phyloP scores from a whole-genome alignment of 2,888 invertebrate genomes.

The Priapulus caudatus region DNA sequence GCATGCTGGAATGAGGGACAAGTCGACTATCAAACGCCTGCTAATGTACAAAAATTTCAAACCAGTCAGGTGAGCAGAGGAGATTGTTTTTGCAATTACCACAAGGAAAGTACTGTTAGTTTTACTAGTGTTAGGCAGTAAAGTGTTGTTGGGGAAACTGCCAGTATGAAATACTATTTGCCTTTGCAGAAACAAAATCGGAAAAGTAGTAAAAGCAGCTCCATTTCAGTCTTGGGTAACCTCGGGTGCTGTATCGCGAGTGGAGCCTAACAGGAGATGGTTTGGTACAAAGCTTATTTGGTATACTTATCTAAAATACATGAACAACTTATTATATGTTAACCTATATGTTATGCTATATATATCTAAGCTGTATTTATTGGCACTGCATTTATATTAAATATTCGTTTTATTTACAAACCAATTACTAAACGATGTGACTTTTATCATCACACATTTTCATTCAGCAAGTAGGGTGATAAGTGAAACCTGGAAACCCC shows the following conservation, averaged over 20 bases:
- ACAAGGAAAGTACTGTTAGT: too few relatives aligned
- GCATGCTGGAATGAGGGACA: constrained; percentile 74
- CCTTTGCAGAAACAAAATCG: too few relatives aligned
- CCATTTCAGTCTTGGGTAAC: constrained; percentile 83
- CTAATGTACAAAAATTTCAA: constrained; percentile 98
- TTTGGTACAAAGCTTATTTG: constrained; percentile 53
- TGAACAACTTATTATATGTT: not conserved
- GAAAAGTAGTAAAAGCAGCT: constrained; percentile 84
- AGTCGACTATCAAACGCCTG: constrained; percentile 84
- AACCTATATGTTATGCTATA: not conserved
- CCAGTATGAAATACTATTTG: too few relatives aligned
- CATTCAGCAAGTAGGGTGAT: too few relatives aligned
- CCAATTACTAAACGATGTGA: too few relatives aligned
- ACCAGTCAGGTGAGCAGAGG: constrained; percentile 65
- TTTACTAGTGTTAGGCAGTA: too few relatives aligned
- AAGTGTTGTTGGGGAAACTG: too few relatives aligned
- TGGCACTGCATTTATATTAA: not conserved
- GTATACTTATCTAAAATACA: constrained; percentile 7
- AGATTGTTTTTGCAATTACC: too few relatives aligned
- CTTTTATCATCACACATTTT: too few relatives aligned
- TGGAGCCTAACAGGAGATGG: constrained; percentile 97
- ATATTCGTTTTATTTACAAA: not conserved
- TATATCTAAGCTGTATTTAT: constrained; percentile 1
- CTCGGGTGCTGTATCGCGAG: constrained; percentile 79
- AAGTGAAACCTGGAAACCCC: too few relatives aligned